A percentile compares a stretch with the other conserved stretches of the same genome.
Conservation (phyloP, 2,797 vertebrate species). For the Parauchenoglanis ngamensis region DNA sequence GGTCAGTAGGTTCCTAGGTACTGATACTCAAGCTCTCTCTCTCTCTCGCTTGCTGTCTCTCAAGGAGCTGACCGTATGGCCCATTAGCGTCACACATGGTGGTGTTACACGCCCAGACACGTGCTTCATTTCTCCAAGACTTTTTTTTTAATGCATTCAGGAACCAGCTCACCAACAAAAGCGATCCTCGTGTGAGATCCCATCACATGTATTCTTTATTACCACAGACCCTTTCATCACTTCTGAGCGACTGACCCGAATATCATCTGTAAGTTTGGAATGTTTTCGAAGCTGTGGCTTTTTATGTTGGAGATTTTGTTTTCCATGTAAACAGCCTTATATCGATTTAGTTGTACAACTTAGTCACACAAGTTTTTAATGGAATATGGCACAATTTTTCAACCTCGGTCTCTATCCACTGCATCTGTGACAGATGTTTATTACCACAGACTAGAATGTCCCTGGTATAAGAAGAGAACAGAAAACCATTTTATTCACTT, state of each 20-base stretch:
- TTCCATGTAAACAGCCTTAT: neutral
- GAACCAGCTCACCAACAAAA: neutral
- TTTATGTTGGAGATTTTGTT: neutral
- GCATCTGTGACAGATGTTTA: neutral
- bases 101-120: neutral
- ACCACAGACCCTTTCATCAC: neutral
- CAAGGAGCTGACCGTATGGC: slow-evolving; percentile 18
- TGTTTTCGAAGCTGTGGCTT: neutral
- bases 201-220: neutral
- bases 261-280: neutral
- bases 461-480: neutral
- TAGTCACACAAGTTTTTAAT: neutral
- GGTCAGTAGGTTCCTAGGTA: slow-evolving; percentile 21
- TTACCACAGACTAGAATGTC: neutral
- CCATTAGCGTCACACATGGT: slow-evolving; percentile 10
- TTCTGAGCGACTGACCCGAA: too few relatives aligned
- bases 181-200: neutral
- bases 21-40: slow-evolving; percentile 28
- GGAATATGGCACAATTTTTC: neutral
- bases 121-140: neutral
- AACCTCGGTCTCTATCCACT: neutral
- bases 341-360: neutral
- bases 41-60: slow-evolving; percentile 5
- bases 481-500: neutral
- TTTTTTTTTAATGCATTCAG: neutral